Evolutionary conservation across 2,113 vertebrate genomes (phyloP).

Genomic region (Ciconia boyciana): DNA sequence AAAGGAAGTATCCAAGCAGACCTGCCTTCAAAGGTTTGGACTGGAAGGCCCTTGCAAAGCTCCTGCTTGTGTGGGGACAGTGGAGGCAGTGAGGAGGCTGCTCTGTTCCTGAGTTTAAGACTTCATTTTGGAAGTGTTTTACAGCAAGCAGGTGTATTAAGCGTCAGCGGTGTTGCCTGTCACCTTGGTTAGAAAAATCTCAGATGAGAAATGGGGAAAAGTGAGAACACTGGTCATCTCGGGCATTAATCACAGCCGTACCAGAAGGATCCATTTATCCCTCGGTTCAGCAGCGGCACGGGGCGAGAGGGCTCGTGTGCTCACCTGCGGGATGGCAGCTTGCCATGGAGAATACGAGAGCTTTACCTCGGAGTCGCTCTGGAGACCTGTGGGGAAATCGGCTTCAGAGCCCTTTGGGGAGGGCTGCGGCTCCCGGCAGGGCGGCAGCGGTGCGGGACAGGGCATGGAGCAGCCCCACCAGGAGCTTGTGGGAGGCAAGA

Average conservation of each 20-base stretch:
- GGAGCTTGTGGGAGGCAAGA: background rate
- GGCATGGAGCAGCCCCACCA: background rate
- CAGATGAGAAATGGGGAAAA: background rate
- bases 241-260: background rate
- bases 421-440: background rate
- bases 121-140: background rate
- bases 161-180: background rate
- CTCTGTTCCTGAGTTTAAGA: background rate
- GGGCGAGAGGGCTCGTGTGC: background rate
- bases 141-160: background rate
- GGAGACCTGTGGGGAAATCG: background rate
- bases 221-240: background rate
- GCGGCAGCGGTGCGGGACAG: background rate
- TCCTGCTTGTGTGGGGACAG: accelerated
- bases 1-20: background rate
- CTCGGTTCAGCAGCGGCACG: background rate
- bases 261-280: background rate
- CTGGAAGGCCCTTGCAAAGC: background rate
- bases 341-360: background rate
- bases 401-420: background rate
- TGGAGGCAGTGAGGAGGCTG: background rate
- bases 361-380: background rate
- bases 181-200: background rate
- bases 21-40: background rate
- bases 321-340: background rate